Base-by-base conservation (phyloP, 2,113 vertebrate genomes). In the Taurulus bubalis region DNA sequence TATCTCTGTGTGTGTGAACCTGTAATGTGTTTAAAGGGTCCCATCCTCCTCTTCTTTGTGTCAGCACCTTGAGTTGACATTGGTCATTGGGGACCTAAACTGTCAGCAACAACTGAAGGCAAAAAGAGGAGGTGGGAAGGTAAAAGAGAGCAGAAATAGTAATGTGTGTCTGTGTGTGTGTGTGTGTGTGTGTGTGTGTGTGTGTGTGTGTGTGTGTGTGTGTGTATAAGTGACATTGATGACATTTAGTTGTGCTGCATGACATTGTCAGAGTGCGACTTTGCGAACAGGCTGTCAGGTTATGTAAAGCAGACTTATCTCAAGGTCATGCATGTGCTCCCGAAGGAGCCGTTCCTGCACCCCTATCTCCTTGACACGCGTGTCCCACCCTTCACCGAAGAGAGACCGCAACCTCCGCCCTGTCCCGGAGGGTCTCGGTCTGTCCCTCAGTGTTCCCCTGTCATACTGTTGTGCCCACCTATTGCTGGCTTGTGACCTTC, bases 21-120 rank as follows among this genome's bases (percentile, higher is more conserved):
- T 78, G 56, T 81, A 66, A 67, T 67, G 81, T 79, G 53, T 90
- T 84, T 86, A 79, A 69, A 63, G 77, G 56, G 64, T 45, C 73
- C 84, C 58, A 60, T 79, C 79, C 79, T 71, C 69, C 10, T 85
- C 75, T 59, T 83, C 22, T 58, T 77, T 77, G 69, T 90, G 83
- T 87, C 85, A 77, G 84, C 85, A 91, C 88, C 83, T 87, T 86
- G 58, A 88, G 67, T 45, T 90, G 79, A 88, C 91, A 87, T 84
- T 82, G 86, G 81, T 87, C 85, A 86, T 56, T 53, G 59, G 83
- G 73, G 84, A 85, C 64, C 42, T 51, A 66, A 86, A 82, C 55
- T 90, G 86, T 87, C 87, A 84, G 71, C 83, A 82, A 22, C 74
- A 81, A 56, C 65, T 71, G 28, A 75, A 51, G 49, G 28, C 75